A percentile compares a stretch with the other conserved stretches of the same genome.
phyloP scores from a whole-genome alignment of 2,113 vertebrate species.

The Trichechus manatus region DNA sequence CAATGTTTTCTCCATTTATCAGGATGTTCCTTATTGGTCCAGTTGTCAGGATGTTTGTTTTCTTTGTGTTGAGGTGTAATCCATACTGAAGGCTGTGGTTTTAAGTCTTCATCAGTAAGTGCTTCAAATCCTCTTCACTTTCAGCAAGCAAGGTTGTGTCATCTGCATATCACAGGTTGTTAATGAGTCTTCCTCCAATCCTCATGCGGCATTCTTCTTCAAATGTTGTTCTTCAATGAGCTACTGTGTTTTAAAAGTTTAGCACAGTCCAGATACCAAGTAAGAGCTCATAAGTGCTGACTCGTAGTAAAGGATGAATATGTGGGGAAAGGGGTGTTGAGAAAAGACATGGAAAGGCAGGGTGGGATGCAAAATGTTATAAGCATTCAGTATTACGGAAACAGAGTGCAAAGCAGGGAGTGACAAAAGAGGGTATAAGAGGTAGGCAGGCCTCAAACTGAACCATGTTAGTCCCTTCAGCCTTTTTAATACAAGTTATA shows the following conservation, averaged over 20 bases:
- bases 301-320: background rate
- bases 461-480: background rate
- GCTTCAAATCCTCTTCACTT: too few relatives aligned
- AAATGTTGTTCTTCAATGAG: background rate
- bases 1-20: too few relatives aligned
- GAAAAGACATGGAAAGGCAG: slow-evolving; percentile 17
- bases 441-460: background rate
- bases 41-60: too few relatives aligned
- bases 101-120: too few relatives aligned
- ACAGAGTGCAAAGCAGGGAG: slow-evolving; percentile 23
- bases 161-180: too few relatives aligned
- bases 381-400: background rate
- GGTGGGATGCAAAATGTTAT: background rate
- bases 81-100: too few relatives aligned
- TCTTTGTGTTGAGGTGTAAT: too few relatives aligned
- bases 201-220: too few relatives aligned
- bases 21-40: too few relatives aligned
- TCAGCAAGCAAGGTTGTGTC: too few relatives aligned
- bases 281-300: slow-evolving; percentile 31
- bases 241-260: background rate
- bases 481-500: slow-evolving; percentile 33
- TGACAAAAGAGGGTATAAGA: background rate
- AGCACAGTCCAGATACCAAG: background rate
- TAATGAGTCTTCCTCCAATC: too few relatives aligned
- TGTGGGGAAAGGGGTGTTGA: background rate